Percentiles rank a stretch among this genome's conserved stretches.
phyloP scores from a whole-genome alignment of 2,113 vertebrate species.

The Alligator mississippiensis region DNA sequence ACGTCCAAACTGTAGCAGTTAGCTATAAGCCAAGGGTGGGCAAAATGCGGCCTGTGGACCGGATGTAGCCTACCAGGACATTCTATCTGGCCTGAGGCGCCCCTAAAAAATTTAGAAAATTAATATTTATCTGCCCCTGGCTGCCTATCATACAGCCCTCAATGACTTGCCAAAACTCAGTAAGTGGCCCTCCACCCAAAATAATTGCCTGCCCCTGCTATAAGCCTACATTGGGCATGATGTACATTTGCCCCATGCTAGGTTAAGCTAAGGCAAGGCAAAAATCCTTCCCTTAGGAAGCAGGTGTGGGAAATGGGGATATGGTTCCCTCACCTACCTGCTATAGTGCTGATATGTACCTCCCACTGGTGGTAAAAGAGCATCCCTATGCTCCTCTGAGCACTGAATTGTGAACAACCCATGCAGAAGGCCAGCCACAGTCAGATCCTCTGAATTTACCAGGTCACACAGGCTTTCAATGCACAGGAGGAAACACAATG shows the following conservation, averaged over 20 bases:
- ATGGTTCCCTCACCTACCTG: not conserved
- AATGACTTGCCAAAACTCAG: too few relatives aligned
- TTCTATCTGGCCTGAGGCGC: too few relatives aligned
- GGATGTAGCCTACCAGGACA: too few relatives aligned
- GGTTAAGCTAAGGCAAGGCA: not conserved
- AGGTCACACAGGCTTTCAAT: not conserved
- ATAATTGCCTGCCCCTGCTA: too few relatives aligned
- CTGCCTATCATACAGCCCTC: too few relatives aligned
- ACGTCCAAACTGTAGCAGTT: not conserved
- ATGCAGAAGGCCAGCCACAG: not conserved
- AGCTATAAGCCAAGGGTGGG: too few relatives aligned
- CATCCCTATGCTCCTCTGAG: not conserved
- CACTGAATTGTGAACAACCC: not conserved
- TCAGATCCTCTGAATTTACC: not conserved
- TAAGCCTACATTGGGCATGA: not conserved
- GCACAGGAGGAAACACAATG: not conserved
- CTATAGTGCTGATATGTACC: not conserved
- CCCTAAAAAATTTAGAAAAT: too few relatives aligned
- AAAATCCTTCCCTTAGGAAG: not conserved
- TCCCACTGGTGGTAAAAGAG: not conserved
- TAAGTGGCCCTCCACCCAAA: too few relatives aligned
- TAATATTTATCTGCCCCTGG: too few relatives aligned
- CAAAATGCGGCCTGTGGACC: too few relatives aligned
- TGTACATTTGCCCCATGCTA: not conserved
- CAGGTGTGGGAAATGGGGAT: not conserved